These are phyloP conservation scores for Ceyx erithaca DNA, from an alignment of 2,797 vertebrate species.

Conservation along the genomic window DNA sequence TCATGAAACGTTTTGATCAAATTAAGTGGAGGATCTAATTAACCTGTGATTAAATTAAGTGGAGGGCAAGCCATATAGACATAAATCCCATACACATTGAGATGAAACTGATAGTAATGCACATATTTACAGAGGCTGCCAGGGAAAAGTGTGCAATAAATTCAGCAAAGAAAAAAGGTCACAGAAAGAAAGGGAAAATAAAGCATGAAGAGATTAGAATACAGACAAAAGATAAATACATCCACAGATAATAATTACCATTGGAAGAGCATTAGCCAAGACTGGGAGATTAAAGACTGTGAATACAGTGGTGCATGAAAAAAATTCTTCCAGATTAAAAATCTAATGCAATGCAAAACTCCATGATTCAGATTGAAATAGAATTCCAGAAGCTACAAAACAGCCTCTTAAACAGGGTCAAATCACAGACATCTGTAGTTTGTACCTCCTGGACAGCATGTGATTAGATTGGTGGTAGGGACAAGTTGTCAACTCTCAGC, in stretches of 20 bases:
- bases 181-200: slow-evolving; percentile 45
- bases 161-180: neutral
- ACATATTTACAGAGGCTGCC: slow-evolving; percentile 41
- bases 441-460: neutral
- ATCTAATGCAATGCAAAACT: neutral
- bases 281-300: neutral
- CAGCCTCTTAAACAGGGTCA: neutral
- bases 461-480: neutral
- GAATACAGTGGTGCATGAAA: neutral
- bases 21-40: slow-evolving; percentile 72
- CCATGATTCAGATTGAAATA: neutral
- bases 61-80: slow-evolving; percentile 40
- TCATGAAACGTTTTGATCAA: slow-evolving; percentile 68
- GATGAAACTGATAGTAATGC: slow-evolving; percentile 46
- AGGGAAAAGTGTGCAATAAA: slow-evolving; percentile 19
- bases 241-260: slow-evolving; percentile 3
- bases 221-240: slow-evolving; percentile 24
- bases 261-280: slow-evolving; percentile 11
- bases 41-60: slow-evolving; percentile 72
- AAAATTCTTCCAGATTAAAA: slow-evolving; percentile 14
- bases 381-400: neutral
- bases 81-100: slow-evolving; percentile 55
- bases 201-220: slow-evolving; percentile 13
- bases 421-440: neutral
- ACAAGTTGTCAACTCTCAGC: neutral